These are phyloP conservation scores for Microdon myrmicae DNA, from an alignment of 2,888 invertebrate genomes.

Conservation along the genomic window DNA sequence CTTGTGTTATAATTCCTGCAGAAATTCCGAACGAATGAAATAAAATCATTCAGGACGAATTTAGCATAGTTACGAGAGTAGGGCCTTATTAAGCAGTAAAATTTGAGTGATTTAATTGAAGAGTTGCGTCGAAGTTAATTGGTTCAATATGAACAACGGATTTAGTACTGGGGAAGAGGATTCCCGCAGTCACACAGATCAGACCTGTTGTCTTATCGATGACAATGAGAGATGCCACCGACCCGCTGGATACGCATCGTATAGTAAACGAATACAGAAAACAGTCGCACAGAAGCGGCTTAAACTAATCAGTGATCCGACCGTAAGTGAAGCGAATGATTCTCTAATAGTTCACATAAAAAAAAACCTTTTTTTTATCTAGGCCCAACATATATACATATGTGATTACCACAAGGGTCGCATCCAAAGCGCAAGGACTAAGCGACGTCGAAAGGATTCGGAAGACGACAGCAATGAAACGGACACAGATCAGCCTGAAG, in stretches of 20 bases:
- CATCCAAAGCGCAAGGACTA: constrained; percentile 94
- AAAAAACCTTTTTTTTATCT: constrained; percentile 47
- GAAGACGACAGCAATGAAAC: constrained; percentile 94
- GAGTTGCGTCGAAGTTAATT: too few species aligned
- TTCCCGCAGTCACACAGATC: constrained; percentile 86
- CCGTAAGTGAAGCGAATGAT: constrained; percentile 66
- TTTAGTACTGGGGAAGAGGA: constrained; percentile 93
- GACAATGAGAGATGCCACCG: constrained; percentile 87
- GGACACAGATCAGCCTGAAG: constrained; percentile 91
- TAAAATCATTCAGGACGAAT: constrained; percentile 6
- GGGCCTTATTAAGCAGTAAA: constrained; percentile 13
- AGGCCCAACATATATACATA: constrained; percentile 95
- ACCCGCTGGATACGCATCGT: constrained; percentile 82
- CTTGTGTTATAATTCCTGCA: constrained; percentile 41
- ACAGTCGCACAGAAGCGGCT: constrained; percentile 91
- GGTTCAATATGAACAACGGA: constrained; percentile 72
- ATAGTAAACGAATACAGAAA: constrained; percentile 96
- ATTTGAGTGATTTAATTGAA: constrained; percentile 31
- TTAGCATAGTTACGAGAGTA: neutral
- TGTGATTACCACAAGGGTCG: constrained; percentile 96
- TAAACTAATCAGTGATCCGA: constrained; percentile 85
- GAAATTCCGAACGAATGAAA: constrained; percentile 8
- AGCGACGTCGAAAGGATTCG: constrained; percentile 90
- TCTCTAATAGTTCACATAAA: neutral
- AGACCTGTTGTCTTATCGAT: constrained; percentile 92